These are phyloP conservation scores for Deilephila porcellus DNA, from an alignment of 2,888 invertebrate species.

Conservation along the genomic window DNA sequence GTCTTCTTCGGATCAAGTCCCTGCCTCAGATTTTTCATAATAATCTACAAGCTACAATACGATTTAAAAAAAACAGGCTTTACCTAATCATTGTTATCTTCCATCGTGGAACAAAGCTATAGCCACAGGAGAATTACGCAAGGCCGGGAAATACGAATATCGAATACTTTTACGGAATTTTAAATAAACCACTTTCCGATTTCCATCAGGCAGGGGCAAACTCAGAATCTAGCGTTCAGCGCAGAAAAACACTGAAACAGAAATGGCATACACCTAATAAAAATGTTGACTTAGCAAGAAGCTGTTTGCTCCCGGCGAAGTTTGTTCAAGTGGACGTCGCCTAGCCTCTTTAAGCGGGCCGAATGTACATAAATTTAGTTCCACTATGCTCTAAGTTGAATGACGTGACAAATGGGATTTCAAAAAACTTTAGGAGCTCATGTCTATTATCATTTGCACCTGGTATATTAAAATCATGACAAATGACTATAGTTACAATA, in stretches of 20 bases:
- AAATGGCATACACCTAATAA: constrained; percentile 38
- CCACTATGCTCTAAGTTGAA: constrained; percentile 35
- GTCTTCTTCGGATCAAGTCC: too few species aligned
- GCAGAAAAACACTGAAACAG: constrained; percentile 6
- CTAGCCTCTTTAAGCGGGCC: constrained; percentile 52
- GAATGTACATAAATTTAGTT: constrained; percentile 71
- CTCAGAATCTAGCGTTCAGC: not conserved
- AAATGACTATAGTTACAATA: too few species aligned
- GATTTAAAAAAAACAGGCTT: not conserved
- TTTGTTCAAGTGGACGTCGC: constrained; percentile 47
- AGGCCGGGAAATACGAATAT: not conserved
- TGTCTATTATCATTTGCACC: not conserved
- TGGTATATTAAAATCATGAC: too few species aligned
- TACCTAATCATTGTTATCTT: not conserved
- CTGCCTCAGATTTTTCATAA: too few species aligned
- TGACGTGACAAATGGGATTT: not conserved
- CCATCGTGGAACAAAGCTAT: not conserved
- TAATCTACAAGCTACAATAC: too few species aligned
- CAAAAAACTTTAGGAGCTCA: not conserved
- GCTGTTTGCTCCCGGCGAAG: constrained; percentile 53
- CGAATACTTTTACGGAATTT: not conserved
- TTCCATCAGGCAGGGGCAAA: not conserved
- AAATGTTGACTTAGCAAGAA: constrained; percentile 58
- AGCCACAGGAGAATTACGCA: not conserved
- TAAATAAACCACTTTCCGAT: not conserved